Percentiles rank a stretch among this genome's conserved stretches.
Evolutionary conservation across 2,797 vertebrate genomes (phyloP).

Genomic region (Parauchenoglanis punctatus): DNA sequence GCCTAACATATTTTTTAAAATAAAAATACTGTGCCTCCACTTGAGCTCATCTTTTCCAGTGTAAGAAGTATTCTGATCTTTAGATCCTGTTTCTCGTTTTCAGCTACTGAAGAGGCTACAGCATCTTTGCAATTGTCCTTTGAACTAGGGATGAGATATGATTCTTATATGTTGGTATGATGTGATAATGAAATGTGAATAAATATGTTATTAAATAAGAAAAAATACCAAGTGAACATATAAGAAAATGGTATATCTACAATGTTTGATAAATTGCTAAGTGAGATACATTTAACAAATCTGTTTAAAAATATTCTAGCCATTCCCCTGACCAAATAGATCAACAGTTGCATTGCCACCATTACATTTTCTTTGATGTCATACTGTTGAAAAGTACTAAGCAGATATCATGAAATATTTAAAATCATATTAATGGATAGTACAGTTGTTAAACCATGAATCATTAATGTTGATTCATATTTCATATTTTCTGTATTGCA

Average conservation of each 20-base stretch:
- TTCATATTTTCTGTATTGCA: background rate
- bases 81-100: background rate
- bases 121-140: background rate
- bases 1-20: background rate
- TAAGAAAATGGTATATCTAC: background rate
- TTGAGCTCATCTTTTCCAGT: background rate
- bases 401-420: background rate
- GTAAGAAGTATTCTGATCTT: background rate
- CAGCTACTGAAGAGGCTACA: background rate
- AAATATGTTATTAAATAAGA: slow-evolving; percentile 7
- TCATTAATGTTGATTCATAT: background rate
- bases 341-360: background rate
- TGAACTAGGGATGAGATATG: background rate
- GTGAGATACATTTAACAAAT: background rate
- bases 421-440: background rate
- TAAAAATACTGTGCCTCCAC: background rate
- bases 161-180: background rate
- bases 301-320: background rate
- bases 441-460: background rate
- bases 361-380: background rate
- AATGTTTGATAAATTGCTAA: background rate
- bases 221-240: background rate
- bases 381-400: background rate
- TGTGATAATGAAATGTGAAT: background rate
- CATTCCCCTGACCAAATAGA: background rate